Evolutionary conservation across 1,140 invertebrate genomes (phyloP), one percentile per base, ranked within the genome.

Genomic region (Macrobrachium nipponense): DNA sequence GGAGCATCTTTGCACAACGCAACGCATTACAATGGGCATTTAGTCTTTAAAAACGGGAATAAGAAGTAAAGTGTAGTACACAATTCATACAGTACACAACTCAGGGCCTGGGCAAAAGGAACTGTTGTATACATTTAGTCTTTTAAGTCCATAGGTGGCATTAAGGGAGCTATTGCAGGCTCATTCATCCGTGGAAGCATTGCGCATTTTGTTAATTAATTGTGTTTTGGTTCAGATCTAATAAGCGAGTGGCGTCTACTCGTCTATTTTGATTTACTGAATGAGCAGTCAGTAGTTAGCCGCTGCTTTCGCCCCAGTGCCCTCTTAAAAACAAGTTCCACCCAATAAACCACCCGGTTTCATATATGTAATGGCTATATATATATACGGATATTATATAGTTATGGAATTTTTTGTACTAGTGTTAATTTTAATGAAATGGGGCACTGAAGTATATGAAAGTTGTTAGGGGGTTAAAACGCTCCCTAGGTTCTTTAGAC

Each of bases 281-380:
- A 79, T 70, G 18, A 23, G 82, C 59, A 76, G 75, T 68, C 76
- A 51, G 64, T 68, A 58, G 15, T 43, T 75, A 75, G 58, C 82
- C 79, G 82, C 79, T 76, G 27, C 61, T 70, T 68, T 86, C 77
- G 84, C 80, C 84, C 84, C 77, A 79, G 84, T 70, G 76, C 84
- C 78, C 84, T 86, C 77, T 68, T 59, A 80, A 84, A 86, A 86
- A 86, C 84, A 86, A 64, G 84, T 86, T 86, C 84, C 84, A 86
- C 84, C 84, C 84, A 86, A 77, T 86, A 80, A 80, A 86, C 84
- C 84, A 86, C 84, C 84, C 84, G 84, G 84, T 86, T 86, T 86
- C 61, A 66, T 76, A 84, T 84, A 84, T 84, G 64, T 84, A 20
- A 73, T 80, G 72, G 73, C 62, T 73, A 80, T 72, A 59, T 62